Percentiles rank a stretch among this genome's conserved stretches.
Conservation (phyloP, 2,888 invertebrate genomes). For the Mimas tiliae region DNA sequence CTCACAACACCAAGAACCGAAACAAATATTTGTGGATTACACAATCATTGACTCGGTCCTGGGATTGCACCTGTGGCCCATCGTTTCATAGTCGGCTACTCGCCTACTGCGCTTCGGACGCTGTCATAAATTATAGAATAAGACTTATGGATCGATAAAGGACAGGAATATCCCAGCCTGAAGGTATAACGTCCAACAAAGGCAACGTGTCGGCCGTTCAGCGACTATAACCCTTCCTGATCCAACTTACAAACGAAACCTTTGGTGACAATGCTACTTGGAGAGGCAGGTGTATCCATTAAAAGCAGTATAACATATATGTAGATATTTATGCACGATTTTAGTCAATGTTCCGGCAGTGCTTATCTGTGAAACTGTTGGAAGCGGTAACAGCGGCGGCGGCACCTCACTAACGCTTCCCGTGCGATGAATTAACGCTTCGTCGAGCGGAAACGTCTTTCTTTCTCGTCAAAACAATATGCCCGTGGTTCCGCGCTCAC, state of each 20-base stretch:
- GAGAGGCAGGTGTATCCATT: conserved; percentile 13
- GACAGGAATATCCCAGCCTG: neutral
- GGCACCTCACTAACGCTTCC: conserved; percentile 49
- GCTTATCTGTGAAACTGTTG: conserved; percentile 10
- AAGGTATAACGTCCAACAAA: neutral
- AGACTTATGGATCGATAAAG: neutral
- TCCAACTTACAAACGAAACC: conserved; percentile 6
- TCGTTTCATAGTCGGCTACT: too few species aligned
- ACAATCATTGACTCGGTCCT: too few species aligned
- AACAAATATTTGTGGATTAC: too few species aligned
- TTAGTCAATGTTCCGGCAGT: conserved; percentile 6
- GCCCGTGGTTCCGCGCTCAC: conserved; percentile 35
- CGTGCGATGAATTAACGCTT: conserved; percentile 65
- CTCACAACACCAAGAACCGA: too few species aligned
- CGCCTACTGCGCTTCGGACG: too few species aligned
- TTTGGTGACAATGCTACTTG: conserved; percentile 6
- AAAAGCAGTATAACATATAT: neutral
- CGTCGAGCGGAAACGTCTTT: conserved; percentile 65
- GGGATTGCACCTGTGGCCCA: too few species aligned
- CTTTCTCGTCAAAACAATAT: conserved; percentile 62
- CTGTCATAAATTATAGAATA: neutral
- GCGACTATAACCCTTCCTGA: neutral
- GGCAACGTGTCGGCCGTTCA: neutral
- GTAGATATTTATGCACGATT: conserved; percentile 1
- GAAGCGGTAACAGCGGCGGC: conserved; percentile 33